Percentiles rank a stretch among this genome's conserved stretches.
Conservation (phyloP, 2,888 invertebrate genomes). For the Strigamia transsilvanica region DNA sequence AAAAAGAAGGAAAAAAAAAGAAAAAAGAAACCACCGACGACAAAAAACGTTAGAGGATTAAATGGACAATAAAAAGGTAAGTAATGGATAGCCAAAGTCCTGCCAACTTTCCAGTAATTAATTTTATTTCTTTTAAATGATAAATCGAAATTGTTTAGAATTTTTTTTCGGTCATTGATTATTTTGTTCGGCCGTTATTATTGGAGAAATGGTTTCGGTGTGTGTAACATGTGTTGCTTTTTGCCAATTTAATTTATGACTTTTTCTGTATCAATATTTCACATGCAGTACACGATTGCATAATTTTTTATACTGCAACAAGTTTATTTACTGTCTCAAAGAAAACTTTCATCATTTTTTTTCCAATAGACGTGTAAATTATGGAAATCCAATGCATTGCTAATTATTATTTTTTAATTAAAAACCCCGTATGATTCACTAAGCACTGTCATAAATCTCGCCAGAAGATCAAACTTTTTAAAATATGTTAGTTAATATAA, state of each 20-base stretch:
- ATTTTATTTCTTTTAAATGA: too few species aligned
- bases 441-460: background rate
- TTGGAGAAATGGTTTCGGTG: background rate
- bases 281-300: background rate
- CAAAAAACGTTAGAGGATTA: background rate
- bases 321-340: background rate
- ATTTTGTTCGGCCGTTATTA: background rate
- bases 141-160: too few species aligned
- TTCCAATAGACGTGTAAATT: background rate
- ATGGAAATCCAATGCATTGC: background rate
- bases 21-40: too few species aligned
- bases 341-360: constrained; percentile 19
- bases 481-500: too few species aligned
- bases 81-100: background rate
- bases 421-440: background rate
- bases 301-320: background rate
- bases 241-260: background rate
- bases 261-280: background rate
- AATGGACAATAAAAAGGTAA: background rate
- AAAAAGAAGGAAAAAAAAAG: too few species aligned
- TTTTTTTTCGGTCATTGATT: background rate
- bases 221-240: background rate
- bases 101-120: too few species aligned
- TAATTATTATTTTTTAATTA: background rate
- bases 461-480: background rate